Evolutionary conservation across 2,113 vertebrate species (phyloP), one percentile per base, ranked within the genome.

Genomic region (Perca schrenkii): DNA sequence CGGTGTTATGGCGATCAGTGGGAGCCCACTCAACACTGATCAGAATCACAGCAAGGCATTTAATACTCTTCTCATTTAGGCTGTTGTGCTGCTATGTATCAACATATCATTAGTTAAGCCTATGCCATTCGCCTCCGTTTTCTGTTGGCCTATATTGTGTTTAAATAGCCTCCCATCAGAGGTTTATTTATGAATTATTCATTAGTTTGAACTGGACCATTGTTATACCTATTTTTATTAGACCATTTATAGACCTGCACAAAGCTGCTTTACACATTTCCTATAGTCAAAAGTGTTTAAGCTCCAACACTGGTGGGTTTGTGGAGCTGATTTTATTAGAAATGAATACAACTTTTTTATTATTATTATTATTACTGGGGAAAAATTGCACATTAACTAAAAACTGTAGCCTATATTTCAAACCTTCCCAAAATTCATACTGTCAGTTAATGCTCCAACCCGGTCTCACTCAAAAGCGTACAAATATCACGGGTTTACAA

Each of bases 101-200:
- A 60, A 50, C 8, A 36, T 8, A 13, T 36, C 10, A 22, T 22
- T 22, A 11, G n/a, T 56, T 13, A 21, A 52, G 21, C 50, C 17
- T 69, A 36, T n/a, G 14, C 10, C 16, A 36, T 25, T 17, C 13
- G 6, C 11, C 12, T 74, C 21, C 43, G 3, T 28, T 62, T 54
- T 70, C 43, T 53, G 11, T 46, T 63, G 19, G 5, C 4, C 34
- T 43, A 3, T 36, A 63, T 54, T 64, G 7, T 74, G n/a, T 54
- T 61, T 54, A 21, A 69, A 40, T 22, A 25, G 60, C 74, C 83
- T 74, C 50, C 53, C 66, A 62, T 63, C 60, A 58, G 67, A 76
- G 31, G 21, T 83, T 77, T 66, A 73, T 77, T 47, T 54, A 62
- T 78, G 57, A 83, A 86, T 89, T 77, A 87, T 91, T 87, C 61